Percentiles rank a stretch among this genome's conserved stretches.
Conservation (phyloP, 2,888 invertebrate genomes). For the Synanthedon myopaeformis region DNA sequence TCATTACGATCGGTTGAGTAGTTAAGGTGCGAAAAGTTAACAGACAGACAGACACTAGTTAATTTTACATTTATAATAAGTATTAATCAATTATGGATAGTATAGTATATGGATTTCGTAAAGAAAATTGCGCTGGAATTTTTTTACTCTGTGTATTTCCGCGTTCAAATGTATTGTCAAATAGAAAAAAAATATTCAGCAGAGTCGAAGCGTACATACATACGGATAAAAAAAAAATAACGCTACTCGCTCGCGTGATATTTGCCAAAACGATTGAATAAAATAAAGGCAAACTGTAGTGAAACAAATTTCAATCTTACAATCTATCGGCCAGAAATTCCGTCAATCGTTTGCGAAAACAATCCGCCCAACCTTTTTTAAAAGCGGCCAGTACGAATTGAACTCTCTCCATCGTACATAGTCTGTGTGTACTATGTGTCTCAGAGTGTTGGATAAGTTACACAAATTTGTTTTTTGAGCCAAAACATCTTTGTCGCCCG, state of each 20-base stretch:
- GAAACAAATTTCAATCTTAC: slow-evolving; percentile 51
- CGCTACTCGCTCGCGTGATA: slow-evolving; percentile 6
- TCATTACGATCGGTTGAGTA: no score
- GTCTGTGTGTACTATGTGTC: slow-evolving; percentile 5
- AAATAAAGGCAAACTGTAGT: slow-evolving; percentile 42
- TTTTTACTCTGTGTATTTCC: no score
- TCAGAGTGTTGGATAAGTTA: slow-evolving; percentile 6
- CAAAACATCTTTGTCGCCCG: slow-evolving; percentile 26
- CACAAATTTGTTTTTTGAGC: slow-evolving; percentile 11
- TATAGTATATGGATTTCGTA: no score
- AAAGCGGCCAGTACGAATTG: slow-evolving; percentile 17
- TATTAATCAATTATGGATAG: no score
- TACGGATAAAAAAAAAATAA: neutral
- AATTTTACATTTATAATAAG: no score
- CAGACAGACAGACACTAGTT: no score
- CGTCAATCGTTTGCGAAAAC: slow-evolving; percentile 44
- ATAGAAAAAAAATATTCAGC: no score
- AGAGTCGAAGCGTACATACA: no score
- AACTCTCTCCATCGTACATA: slow-evolving; percentile 2
- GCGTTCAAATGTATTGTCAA: no score
- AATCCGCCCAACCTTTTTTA: slow-evolving; percentile 40
- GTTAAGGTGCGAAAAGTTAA: no score
- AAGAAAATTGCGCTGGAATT: no score
- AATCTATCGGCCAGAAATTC: slow-evolving; percentile 28
- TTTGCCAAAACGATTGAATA: slow-evolving; percentile 36